Base-by-base conservation (phyloP, 2,888 invertebrate genomes). In the Lamellibrachia satsuma region DNA sequence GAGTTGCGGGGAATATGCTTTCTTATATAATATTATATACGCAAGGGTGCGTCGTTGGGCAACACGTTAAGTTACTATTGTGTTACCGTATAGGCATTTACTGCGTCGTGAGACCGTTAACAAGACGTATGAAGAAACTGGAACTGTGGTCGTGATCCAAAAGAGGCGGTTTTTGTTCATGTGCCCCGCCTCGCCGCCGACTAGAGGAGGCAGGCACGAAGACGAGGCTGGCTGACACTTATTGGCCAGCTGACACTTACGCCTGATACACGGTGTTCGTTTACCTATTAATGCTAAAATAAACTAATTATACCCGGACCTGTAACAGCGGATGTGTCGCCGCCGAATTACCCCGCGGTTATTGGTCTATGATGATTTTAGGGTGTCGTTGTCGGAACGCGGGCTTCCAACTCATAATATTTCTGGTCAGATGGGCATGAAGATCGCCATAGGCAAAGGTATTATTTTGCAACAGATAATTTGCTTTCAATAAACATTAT, bases 251-350 rank as follows among this genome's bases (percentile, higher is more conserved):
- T 1, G 75, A 75, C 75, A 75, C 75, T 75, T 75, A 75, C 22
- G 75, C n/a, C 75, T 75, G 22, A 75, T 6, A 75, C 75, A 75
- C 75, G 75, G 75, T 75, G 22, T 75, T 75, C 75, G 15, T 75
- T 75, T 75, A 75, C 75, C 75, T 75, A 75, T 75, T 75, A 75
- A 75, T 75, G 75, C 75, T 75, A 75, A 75, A 22, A 75, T 75
- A 75, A 75, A 75, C 75, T 75, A 75, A 75, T 75, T 75, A 75
- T 75, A 75, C 75, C 75, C 75, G 4, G 22, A 75, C 15, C 75
- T 22, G 75, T 75, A 15, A 22, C 75, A 75, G 75, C 75, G 75
- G 75, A 11, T 75, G 75, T 75, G 22, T 75, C 22, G 75, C 22
- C 75, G 22, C 75, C 15, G 22, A 22, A 11, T 0, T 22, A 22